A percentile compares a stretch with the other conserved stretches of the same genome.
Conservation (phyloP, 2,888 invertebrate genomes). For the Branchipolynoe longqiensis region DNA sequence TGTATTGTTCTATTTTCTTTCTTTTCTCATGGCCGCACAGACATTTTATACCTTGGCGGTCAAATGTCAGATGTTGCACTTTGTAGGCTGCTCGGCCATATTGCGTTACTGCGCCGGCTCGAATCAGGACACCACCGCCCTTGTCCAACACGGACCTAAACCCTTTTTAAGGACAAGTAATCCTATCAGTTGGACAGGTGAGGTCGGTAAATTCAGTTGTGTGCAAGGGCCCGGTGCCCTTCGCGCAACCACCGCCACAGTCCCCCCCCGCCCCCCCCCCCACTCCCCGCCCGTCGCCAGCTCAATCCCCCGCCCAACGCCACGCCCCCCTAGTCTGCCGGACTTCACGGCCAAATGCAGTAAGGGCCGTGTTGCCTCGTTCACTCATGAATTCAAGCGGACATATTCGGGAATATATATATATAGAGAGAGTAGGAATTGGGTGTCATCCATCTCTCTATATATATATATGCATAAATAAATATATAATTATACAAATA, state of each 20-base stretch:
- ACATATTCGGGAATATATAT: too few relatives aligned
- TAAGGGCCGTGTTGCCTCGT: too few relatives aligned
- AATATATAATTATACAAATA: too few relatives aligned
- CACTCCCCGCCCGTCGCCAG: too few relatives aligned
- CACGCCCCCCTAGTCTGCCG: neutral
- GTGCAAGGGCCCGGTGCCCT: neutral
- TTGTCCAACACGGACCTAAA: neutral
- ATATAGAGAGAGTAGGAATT: too few relatives aligned
- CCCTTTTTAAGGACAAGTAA: constrained; percentile 34
- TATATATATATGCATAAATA: too few relatives aligned
- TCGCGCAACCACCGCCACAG: neutral
- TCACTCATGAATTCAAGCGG: too few relatives aligned
- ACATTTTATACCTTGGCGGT: too few relatives aligned
- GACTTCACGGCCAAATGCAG: too few relatives aligned
- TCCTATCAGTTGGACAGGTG: neutral
- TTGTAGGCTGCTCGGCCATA: neutral
- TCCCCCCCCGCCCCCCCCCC: neutral
- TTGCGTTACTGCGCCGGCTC: constrained; percentile 1
- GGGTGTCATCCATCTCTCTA: too few relatives aligned
- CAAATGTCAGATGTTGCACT: constrained; percentile 43
- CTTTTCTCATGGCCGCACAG: too few relatives aligned
- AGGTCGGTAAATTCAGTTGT: constrained; percentile 37
- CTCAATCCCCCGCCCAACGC: neutral
- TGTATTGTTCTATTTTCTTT: too few relatives aligned
- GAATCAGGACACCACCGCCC: neutral